Conservation (phyloP, 2,888 invertebrate species). For the Mythimna impura region DNA sequence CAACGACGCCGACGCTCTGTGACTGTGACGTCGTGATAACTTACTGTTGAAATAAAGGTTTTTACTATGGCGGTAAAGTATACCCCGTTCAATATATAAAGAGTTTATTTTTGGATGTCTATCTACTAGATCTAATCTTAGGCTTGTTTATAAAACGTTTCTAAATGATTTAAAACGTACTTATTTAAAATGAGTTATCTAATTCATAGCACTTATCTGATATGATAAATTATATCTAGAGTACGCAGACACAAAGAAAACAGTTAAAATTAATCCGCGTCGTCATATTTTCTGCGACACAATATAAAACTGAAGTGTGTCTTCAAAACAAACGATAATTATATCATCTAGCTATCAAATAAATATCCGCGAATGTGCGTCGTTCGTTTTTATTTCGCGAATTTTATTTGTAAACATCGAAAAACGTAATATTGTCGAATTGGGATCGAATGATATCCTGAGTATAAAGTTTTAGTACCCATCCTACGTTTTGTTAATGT, state of each 20-base stretch:
- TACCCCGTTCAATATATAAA: not conserved
- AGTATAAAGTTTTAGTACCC: not conserved
- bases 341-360: constrained; percentile 10
- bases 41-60: constrained; percentile 5
- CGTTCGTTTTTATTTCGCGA: constrained; percentile 20
- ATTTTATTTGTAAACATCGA: constrained; percentile 29
- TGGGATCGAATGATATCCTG: constrained; percentile 9
- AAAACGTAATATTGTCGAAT: constrained; percentile 4
- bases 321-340: constrained; percentile 30
- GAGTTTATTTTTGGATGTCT: constrained; percentile 10
- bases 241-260: constrained; percentile 35
- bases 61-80: not conserved
- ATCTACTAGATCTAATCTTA: constrained; percentile 20
- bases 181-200: constrained; percentile 34
- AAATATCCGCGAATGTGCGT: constrained; percentile 33
- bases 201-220: constrained; percentile 32
- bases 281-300: constrained; percentile 36
- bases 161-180: constrained; percentile 7
- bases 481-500: constrained; percentile 28
- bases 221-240: constrained; percentile 30
- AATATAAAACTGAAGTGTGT: constrained; percentile 16
- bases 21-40: constrained; percentile 19
- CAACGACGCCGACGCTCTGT: constrained; percentile 3
- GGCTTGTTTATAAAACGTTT: constrained; percentile 11
- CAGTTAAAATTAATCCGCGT: constrained; percentile 20